These are phyloP conservation scores for Drosophila antonietae DNA, from an alignment of 2,888 invertebrate genomes.

Conservation along the genomic window DNA sequence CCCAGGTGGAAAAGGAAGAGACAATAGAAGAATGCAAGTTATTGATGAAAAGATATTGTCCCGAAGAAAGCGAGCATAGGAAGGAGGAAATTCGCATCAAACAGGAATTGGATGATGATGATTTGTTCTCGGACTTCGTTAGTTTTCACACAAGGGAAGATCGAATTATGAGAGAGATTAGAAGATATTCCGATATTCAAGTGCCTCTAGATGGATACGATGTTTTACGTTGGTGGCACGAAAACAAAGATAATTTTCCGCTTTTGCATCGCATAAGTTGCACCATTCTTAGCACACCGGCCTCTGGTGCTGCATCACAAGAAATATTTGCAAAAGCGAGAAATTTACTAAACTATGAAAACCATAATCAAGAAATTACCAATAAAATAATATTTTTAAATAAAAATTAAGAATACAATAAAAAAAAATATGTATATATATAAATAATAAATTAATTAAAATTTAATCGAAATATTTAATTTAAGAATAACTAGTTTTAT, in stretches of 20 bases:
- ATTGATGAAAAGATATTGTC: slow-evolving; percentile 9
- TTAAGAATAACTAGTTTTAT: neutral
- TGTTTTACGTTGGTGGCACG: slow-evolving; percentile 26
- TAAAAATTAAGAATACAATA: slow-evolving; percentile 5
- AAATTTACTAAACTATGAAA: neutral
- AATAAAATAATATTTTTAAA: slow-evolving; percentile 23
- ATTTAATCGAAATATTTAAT: neutral
- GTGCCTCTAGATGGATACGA: slow-evolving; percentile 18
- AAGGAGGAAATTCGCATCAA: neutral
- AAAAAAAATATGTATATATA: neutral
- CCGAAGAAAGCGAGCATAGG: neutral
- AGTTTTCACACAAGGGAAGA: slow-evolving; percentile 1
- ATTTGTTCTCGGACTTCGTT: slow-evolving; percentile 27
- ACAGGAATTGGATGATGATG: slow-evolving; percentile 18
- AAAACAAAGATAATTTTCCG: slow-evolving; percentile 21
- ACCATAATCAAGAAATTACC: neutral
- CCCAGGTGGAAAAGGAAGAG: slow-evolving; percentile 6
- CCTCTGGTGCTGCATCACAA: neutral
- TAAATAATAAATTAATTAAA: neutral
- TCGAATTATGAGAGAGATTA: slow-evolving; percentile 11
- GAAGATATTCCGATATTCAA: slow-evolving; percentile 17
- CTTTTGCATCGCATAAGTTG: slow-evolving; percentile 18
- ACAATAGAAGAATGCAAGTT: slow-evolving; percentile 16
- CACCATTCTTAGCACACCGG: slow-evolving; percentile 23
- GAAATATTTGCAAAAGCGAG: slow-evolving; percentile 1